Conservation (phyloP, 2,113 vertebrate species). For the Pogona vitticeps region DNA sequence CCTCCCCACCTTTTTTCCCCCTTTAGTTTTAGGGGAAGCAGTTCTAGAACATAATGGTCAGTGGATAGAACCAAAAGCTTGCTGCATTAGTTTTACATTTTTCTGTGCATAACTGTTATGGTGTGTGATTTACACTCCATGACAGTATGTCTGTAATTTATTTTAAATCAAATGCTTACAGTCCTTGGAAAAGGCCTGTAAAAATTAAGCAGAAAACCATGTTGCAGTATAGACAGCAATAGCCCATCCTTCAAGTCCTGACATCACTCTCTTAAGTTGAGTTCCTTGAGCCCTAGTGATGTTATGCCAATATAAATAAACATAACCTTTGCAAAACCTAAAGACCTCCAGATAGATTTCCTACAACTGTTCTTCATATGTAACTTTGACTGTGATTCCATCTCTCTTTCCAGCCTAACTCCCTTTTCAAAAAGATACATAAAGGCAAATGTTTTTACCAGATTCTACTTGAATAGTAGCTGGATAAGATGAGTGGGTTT, state of each 20-base stretch:
- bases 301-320: neutral
- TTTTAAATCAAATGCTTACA: slow-evolving; percentile 37
- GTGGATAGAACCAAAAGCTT: slow-evolving; percentile 1
- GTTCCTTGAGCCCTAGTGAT: rapidly evolving
- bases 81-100: neutral
- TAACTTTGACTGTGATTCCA: slow-evolving; percentile 23
- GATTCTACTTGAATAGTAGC: neutral
- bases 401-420: slow-evolving; percentile 33
- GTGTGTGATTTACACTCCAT: too few species aligned
- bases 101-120: neutral
- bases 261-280: neutral
- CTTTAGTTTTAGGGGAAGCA: neutral
- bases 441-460: neutral
- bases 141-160: neutral
- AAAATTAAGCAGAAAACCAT: neutral
- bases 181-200: neutral
- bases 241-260: neutral
- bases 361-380: slow-evolving; percentile 22
- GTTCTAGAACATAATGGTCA: neutral
- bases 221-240: neutral
- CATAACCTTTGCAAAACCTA: neutral
- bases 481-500: neutral
- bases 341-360: neutral
- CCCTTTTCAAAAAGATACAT: slow-evolving; percentile 27
- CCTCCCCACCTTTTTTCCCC: neutral